Base-by-base conservation (phyloP, 2,797 vertebrate species). In the Enteromius treurensis region DNA sequence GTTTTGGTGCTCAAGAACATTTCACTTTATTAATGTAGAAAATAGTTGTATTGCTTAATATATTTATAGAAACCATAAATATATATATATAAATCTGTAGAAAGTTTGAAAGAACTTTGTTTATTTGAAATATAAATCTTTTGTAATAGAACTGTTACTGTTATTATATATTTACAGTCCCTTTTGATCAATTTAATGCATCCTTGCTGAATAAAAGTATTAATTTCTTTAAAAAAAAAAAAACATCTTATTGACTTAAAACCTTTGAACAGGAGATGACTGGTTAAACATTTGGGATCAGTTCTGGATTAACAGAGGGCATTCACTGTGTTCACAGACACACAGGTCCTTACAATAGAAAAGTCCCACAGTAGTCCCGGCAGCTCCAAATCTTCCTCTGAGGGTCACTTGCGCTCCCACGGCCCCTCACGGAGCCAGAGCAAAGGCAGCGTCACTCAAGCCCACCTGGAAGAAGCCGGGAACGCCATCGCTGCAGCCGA, bases 351-450 rank as follows among this genome's bases (percentile, higher is more conserved):
- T 86, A 97, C 97, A 90, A 96, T 99, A 92, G 98, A 99, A 94
- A 99, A 99, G 95, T 99, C 97, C 74, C 97, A 99, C 92, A 99
- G 98, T 93, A 99, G 98, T 88, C 97, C 98, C 0, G 97, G 97
- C 88, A 99, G 98, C 92, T 99, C 98, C 88, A 99, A 99, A 89
- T 99, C 98, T 77, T 99, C 98, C 58, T 99, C 98, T 0, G 98
- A 99, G 88, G 97, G 97, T 89, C 98, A 99, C 67, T 95, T 98
- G 40, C 98, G 98, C 82, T 99, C 98, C 73, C 98, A 99, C 0
- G 98, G 98, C 87, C 98, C 98, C 0, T 99, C 98, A 0, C 95
- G 98, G 91, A 99, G 97, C 93, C 98, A 99, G 95, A 99, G 98
- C 95, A 99, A 99, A 94, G 97, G 96, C 94, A 99, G 97, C 0